phyloP scores from a whole-genome alignment of 2,888 invertebrate species.

The Dinocampus coccinellae region DNA sequence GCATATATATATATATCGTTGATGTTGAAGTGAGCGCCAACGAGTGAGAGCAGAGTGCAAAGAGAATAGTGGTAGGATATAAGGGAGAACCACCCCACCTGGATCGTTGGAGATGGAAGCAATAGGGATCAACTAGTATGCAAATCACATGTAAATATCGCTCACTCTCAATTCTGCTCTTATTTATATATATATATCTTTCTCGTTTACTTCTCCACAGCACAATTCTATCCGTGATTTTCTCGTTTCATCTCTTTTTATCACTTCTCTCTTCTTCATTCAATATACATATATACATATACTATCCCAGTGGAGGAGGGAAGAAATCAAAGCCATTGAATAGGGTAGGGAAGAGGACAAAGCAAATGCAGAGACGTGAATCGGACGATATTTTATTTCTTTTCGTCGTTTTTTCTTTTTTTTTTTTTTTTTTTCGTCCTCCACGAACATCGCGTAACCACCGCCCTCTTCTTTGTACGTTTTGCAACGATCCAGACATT shows the following conservation, averaged over 20 bases:
- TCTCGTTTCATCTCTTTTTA: constrained; percentile 25
- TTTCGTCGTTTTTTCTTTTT: constrained; percentile 45
- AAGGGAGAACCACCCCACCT: constrained; percentile 54
- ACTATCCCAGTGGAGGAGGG: constrained; percentile 53
- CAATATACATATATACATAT: no score
- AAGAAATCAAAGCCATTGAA: constrained; percentile 66
- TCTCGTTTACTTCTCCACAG: constrained; percentile 44
- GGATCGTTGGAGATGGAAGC: constrained; percentile 69
- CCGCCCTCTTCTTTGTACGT: constrained; percentile 20
- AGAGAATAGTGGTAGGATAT: constrained; percentile 32
- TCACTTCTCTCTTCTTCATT: constrained; percentile 23
- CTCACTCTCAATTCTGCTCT: constrained; percentile 63
- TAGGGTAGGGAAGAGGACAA: constrained; percentile 57
- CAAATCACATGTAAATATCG: constrained; percentile 70
- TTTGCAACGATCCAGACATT: constrained; percentile 30
- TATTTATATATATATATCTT: constrained; percentile 51
- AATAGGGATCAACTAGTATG: constrained; percentile 71
- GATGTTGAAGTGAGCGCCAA: constrained; percentile 10
- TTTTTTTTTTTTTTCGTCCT: no score
- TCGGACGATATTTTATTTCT: constrained; percentile 55
- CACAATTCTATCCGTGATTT: constrained; percentile 42
- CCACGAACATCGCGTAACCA: constrained; percentile 35
- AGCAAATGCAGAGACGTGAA: constrained; percentile 60
- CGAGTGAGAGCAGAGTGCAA: not conserved
- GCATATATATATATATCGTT: constrained; percentile 6